Evolutionary conservation across 35 echinoderm and acorn worm genomes (phyloP).

Genomic region (Heliocidaris tuberculata): DNA sequence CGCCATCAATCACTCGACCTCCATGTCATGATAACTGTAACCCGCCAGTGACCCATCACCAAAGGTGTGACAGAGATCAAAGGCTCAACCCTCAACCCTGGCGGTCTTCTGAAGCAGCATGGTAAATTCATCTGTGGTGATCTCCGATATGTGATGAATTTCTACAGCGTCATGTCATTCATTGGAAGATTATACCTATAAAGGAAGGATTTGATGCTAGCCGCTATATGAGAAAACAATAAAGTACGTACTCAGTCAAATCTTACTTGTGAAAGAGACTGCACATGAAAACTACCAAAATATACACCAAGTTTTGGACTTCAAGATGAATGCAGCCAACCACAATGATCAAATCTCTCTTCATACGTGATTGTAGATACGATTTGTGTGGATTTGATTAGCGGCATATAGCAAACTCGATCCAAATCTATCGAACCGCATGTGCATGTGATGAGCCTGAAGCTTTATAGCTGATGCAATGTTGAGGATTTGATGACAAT

Average conservation of each 20-base stretch:
- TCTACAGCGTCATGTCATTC: neutral
- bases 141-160: neutral
- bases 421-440: neutral
- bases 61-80: neutral
- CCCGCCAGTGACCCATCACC: neutral
- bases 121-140: neutral
- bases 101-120: neutral
- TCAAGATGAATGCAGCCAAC: neutral
- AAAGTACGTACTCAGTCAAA: neutral
- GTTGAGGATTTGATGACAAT: neutral
- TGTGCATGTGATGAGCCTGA: neutral
- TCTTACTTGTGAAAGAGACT: constrained; percentile 10
- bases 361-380: neutral
- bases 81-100: neutral
- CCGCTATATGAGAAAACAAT: neutral
- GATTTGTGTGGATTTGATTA: neutral
- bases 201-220: neutral
- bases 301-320: neutral
- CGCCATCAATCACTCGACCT: neutral
- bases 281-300: neutral
- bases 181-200: neutral
- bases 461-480: neutral
- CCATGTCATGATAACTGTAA: neutral
- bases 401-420: neutral
- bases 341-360: neutral